phyloP scores from a whole-genome alignment of 53 echinoderm and acorn worm genomes.

The Crossaster papposus region DNA sequence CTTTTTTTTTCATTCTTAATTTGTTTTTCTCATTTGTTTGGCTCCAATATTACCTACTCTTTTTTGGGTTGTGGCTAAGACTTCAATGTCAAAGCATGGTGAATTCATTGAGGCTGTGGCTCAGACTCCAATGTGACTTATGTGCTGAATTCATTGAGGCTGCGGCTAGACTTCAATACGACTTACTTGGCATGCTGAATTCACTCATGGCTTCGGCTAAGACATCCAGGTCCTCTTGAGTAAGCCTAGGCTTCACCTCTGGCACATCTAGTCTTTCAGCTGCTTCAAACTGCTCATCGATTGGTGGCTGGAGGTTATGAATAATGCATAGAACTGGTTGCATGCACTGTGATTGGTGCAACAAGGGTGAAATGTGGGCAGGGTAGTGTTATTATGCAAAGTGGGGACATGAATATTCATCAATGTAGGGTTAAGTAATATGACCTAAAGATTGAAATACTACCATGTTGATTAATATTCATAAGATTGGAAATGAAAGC shows the following conservation, averaged over 20 bases:
- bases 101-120: no score
- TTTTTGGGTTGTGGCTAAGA: no score
- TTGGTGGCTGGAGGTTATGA: slow-evolving; percentile 71
- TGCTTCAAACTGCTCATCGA: slow-evolving; percentile 75
- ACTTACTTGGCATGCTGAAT: slow-evolving; percentile 52
- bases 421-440: neutral
- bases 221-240: slow-evolving; percentile 76
- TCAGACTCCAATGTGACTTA: no score
- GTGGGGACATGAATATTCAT: slow-evolving; percentile 30
- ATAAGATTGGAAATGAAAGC: slow-evolving; percentile 10
- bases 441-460: neutral
- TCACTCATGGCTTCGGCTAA: slow-evolving; percentile 78
- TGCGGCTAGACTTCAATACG: neutral
- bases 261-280: slow-evolving; percentile 54
- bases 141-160: no score
- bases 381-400: slow-evolving; percentile 16
- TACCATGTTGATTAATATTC: slow-evolving; percentile 14
- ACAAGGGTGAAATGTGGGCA: neutral
- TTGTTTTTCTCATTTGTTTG: no score
- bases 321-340: slow-evolving; percentile 47
- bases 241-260: slow-evolving; percentile 53
- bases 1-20: no score
- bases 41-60: no score
- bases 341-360: slow-evolving; percentile 52
- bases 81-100: no score